phyloP scores from a whole-genome alignment of 2,888 invertebrate species.

The Suillia variegata region DNA sequence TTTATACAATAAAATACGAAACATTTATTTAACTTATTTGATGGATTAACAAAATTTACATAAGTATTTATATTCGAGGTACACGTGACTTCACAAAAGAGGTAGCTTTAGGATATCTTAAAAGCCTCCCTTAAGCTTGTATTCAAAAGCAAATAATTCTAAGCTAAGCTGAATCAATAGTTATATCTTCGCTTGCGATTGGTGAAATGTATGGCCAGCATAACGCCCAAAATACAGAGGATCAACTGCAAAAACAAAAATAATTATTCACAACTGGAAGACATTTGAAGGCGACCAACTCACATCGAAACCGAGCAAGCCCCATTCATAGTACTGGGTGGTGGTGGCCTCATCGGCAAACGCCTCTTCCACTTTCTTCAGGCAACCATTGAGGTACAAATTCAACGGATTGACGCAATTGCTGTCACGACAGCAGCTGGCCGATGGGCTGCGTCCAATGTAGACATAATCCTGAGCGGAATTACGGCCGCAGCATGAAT shows the following conservation, averaged over 20 bases:
- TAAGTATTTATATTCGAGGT: conserved; percentile 20
- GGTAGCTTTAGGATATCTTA: conserved; percentile 19
- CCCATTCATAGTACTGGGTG: conserved; percentile 43
- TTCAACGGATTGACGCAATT: conserved; percentile 50
- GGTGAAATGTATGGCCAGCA: conserved; percentile 50
- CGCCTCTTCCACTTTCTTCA: conserved; percentile 41
- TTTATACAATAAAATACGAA: too few species aligned
- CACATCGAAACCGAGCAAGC: conserved; percentile 47
- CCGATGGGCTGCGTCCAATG: conserved; percentile 37
- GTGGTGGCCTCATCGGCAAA: conserved; percentile 43
- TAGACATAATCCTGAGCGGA: conserved; percentile 46
- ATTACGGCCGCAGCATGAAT: conserved; percentile 52
- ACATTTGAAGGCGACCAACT: conserved; percentile 24
- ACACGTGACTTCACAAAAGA: conserved; percentile 27
- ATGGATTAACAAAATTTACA: too few species aligned
- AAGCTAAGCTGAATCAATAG: conserved; percentile 35
- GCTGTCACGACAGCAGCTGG: conserved; percentile 48
- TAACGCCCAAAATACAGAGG: conserved; percentile 41
- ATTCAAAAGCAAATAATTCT: too few species aligned
- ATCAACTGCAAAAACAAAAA: conserved; percentile 34
- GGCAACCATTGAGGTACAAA: conserved; percentile 44
- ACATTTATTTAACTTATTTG: too few species aligned
- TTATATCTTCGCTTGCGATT: conserved; percentile 49
- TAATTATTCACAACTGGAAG: not conserved
- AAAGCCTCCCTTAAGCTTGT: not conserved